Conservation (phyloP, 2,113 vertebrate species). For the Panthera tigris region DNA sequence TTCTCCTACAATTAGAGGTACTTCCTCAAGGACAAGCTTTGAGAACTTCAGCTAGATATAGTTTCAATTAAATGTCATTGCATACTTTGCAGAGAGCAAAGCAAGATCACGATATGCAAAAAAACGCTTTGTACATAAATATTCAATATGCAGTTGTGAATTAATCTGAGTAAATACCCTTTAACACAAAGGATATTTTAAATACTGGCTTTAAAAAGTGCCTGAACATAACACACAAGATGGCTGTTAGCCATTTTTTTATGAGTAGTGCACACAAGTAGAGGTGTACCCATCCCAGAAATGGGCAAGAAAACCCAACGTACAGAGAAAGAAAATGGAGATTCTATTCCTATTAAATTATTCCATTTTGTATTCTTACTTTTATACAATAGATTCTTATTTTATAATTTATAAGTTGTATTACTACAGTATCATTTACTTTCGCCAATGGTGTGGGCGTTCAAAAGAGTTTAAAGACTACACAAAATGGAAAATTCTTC, state of each 20-base stretch:
- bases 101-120: neutral
- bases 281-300: neutral
- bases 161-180: neutral
- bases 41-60: neutral
- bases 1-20: neutral
- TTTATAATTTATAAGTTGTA: neutral
- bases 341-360: neutral
- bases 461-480: constrained; percentile 10
- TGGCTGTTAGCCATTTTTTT: neutral
- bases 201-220: constrained; percentile 17
- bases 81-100: neutral
- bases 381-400: neutral
- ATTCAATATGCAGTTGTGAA: neutral
- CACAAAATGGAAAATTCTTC: neutral
- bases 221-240: neutral
- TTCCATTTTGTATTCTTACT: neutral
- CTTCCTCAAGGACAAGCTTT: neutral
- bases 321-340: neutral
- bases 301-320: neutral
- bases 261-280: neutral
- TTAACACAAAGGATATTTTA: neutral
- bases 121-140: neutral
- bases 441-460: neutral
- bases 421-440: neutral
- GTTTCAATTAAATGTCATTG: neutral